Base-by-base conservation (phyloP, 2,888 invertebrate genomes). In the Branchipolynoe longqiensis region DNA sequence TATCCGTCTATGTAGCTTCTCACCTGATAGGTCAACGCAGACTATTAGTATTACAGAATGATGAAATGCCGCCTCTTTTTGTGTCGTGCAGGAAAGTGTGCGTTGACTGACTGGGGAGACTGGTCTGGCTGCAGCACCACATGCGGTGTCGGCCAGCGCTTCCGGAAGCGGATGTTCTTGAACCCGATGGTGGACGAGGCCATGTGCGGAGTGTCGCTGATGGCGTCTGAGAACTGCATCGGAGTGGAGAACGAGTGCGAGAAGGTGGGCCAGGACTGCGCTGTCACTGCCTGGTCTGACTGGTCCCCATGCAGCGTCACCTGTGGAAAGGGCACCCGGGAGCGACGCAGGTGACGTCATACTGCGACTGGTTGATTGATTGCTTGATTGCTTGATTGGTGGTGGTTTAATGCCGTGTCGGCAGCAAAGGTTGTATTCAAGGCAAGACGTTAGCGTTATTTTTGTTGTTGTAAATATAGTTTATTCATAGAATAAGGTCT, bases 131-230 rank as follows among this genome's bases (percentile, higher is more conserved):
- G 95, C 88, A 93, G 93, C 36, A 94, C 93, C 8, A 92, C 93
- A 1, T 95, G 95, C 89, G 95, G 95, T 0, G 90, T 91, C 2
- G 95, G 96, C 87, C 96, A 96, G 0, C 95, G 97, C 85, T 95
- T 96, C 14, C 94, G 97, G 0, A 95, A 95, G 31, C 89, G 93
- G 22, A 89, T 87, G 83, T 89, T 92, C 56, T 88, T 90, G 48
- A 91, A 91, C 88, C 90, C 91, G 1, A 90, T 90, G 81, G 91
- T 92, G 56, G 89, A 90, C 22, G 86, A 88, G 62, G 78, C 41
- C 8, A 91, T 91, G 90, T 93, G 93, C 88, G 90, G 87, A 28
- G 84, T 90, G 25, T 88, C 90, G 3, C 87, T 92, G 22, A 88
- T 89, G 86, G 91, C 93, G 85, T 90, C 89, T n/a, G 92, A 93